phyloP scores from a whole-genome alignment of 1,140 invertebrate species.

The Aphelinus atriplicis region DNA sequence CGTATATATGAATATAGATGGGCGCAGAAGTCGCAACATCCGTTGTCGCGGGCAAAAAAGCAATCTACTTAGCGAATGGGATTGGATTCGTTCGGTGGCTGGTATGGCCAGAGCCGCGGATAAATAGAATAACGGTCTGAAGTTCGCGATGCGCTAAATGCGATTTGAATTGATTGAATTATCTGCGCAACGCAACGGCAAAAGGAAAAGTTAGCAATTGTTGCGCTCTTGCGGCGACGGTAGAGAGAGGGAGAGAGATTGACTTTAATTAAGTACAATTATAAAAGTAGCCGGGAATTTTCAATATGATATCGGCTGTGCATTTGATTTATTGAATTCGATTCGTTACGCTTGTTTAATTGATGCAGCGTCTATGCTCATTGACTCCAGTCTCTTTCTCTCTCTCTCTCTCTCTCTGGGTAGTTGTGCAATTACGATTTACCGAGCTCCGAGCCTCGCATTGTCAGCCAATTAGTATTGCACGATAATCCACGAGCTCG shows the following conservation, averaged over 20 bases:
- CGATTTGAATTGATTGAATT: constrained; percentile 23
- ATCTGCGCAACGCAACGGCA: not conserved
- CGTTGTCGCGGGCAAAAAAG: too few relatives aligned
- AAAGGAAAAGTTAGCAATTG: not conserved
- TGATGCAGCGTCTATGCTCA: not conserved
- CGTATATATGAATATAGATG: not conserved
- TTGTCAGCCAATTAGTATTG: too few relatives aligned
- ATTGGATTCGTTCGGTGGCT: not conserved
- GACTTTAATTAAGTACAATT: constrained; percentile 11
- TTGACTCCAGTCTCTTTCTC: too few relatives aligned
- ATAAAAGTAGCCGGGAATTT: not conserved
- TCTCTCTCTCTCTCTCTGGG: too few relatives aligned
- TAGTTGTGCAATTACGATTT: too few relatives aligned
- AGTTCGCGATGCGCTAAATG: not conserved
- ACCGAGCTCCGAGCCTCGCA: too few relatives aligned
- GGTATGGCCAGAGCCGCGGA: constrained; percentile 3
- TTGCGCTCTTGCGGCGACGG: not conserved
- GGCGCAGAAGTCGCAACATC: too few relatives aligned
- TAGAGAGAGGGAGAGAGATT: not conserved
- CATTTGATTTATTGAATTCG: constrained; percentile 5
- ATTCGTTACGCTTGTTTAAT: not conserved
- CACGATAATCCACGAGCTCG: too few relatives aligned
- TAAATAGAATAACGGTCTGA: constrained; percentile 12
- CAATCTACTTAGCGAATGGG: not conserved
- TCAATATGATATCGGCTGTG: not conserved